Conservation (phyloP, 2,888 invertebrate genomes). For the Andrena dorsata region DNA sequence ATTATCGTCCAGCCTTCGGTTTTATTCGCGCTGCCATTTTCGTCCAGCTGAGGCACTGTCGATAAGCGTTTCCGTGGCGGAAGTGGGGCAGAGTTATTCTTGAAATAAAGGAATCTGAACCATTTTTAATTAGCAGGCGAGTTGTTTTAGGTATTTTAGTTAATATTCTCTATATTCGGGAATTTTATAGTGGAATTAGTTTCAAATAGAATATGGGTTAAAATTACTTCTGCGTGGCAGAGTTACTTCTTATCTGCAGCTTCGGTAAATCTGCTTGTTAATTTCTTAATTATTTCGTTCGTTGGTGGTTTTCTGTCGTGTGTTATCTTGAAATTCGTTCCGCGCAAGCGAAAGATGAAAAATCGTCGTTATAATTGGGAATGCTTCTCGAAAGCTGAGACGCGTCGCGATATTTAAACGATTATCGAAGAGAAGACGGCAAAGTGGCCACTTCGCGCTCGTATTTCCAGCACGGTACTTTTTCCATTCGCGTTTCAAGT, state of each 20-base stretch:
- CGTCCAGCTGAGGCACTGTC: background rate
- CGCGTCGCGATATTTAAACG: slow-evolving; percentile 27
- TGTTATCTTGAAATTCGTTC: background rate
- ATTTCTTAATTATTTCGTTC: no score
- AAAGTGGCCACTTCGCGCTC: slow-evolving; percentile 46
- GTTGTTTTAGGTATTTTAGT: no score
- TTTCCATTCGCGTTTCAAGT: slow-evolving; percentile 53
- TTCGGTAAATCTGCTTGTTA: no score
- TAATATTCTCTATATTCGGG: no score
- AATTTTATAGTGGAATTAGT: no score
- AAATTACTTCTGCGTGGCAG: no score
- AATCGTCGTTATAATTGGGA: background rate
- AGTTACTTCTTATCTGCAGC: no score
- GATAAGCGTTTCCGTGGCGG: background rate
- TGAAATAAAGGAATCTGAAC: no score
- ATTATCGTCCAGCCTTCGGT: slow-evolving; percentile 32
- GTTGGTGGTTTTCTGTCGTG: no score
- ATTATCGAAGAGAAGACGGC: slow-evolving; percentile 30
- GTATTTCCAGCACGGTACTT: slow-evolving; percentile 50
- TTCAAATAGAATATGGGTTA: no score
- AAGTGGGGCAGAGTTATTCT: background rate
- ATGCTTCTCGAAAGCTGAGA: background rate
- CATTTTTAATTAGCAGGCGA: no score
- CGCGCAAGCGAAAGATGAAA: background rate
- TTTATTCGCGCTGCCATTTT: slow-evolving; percentile 42